Evolutionary conservation across 1,140 invertebrate species (phyloP).

Genomic region (Ericerus pela): DNA sequence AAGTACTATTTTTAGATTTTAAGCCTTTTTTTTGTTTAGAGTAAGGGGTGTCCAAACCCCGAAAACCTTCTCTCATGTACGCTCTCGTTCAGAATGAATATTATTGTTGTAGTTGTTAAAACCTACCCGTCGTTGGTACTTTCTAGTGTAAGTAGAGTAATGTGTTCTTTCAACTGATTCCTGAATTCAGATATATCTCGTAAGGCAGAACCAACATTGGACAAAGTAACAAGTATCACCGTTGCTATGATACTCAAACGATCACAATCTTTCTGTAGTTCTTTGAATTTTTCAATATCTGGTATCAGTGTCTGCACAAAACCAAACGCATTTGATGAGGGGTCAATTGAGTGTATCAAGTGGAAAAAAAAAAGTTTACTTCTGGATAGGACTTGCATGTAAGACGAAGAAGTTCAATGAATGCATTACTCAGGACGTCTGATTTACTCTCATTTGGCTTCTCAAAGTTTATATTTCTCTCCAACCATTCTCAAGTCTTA

Average conservation of each 20-base stretch:
- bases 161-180: constrained; percentile 11
- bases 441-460: constrained; percentile 25
- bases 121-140: neutral
- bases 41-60: too few relatives aligned
- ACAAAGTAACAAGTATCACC: neutral
- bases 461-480: constrained; percentile 41
- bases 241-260: neutral
- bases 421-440: constrained; percentile 42
- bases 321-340: neutral
- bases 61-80: neutral
- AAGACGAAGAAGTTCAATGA: constrained; percentile 65
- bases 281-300: constrained; percentile 2
- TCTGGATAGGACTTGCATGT: constrained; percentile 51
- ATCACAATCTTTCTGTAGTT: constrained; percentile 5
- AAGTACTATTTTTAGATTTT: too few relatives aligned
- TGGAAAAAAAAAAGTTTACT: constrained; percentile 33
- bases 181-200: neutral
- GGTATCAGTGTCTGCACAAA: neutral
- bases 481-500: constrained; percentile 59
- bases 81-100: neutral
- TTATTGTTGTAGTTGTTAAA: neutral
- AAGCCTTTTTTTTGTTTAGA: too few relatives aligned
- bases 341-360: neutral
- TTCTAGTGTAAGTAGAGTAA: neutral
- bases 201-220: neutral